A percentile compares a stretch with the other conserved stretches of the same genome.
phyloP scores from a whole-genome alignment of 2,113 vertebrate species.

The Otus sunia region DNA sequence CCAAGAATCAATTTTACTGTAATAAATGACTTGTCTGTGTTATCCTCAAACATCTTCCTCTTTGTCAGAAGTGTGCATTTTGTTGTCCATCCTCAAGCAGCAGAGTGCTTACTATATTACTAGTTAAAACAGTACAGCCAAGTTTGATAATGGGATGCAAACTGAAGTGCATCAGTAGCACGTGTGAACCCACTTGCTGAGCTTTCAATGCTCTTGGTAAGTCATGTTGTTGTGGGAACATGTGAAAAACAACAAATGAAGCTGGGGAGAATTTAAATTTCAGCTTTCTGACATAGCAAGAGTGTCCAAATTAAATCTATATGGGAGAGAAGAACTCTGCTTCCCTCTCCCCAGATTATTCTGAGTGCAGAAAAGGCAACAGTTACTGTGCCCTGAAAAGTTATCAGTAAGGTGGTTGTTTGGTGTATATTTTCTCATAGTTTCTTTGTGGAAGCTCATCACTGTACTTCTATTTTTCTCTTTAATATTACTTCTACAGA shows the following conservation, averaged over 20 bases:
- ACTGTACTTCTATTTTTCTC: not conserved
- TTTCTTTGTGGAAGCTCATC: not conserved
- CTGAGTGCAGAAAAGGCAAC: not conserved
- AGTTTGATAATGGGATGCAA: not conserved
- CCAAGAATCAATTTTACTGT: not conserved
- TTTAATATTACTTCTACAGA: not conserved
- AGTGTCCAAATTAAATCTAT: not conserved
- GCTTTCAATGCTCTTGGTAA: not conserved
- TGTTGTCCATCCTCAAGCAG: not conserved
- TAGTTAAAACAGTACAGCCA: not conserved
- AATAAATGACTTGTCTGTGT: not conserved
- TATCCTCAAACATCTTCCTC: not conserved
- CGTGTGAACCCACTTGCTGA: fast-evolving
- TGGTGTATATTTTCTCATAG: not conserved
- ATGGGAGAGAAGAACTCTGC: fast-evolving
- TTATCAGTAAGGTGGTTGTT: too few species aligned
- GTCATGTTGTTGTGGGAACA: fast-evolving
- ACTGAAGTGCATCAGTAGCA: not conserved
- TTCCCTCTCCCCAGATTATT: not conserved
- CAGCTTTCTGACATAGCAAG: not conserved
- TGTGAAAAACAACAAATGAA: not conserved
- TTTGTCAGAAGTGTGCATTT: not conserved
- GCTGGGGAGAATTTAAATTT: not conserved
- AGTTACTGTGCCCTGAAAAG: not conserved
- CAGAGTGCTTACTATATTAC: not conserved